Evolutionary conservation across 2,888 invertebrate species (phyloP).

Genomic region (Mythimna pallens): DNA sequence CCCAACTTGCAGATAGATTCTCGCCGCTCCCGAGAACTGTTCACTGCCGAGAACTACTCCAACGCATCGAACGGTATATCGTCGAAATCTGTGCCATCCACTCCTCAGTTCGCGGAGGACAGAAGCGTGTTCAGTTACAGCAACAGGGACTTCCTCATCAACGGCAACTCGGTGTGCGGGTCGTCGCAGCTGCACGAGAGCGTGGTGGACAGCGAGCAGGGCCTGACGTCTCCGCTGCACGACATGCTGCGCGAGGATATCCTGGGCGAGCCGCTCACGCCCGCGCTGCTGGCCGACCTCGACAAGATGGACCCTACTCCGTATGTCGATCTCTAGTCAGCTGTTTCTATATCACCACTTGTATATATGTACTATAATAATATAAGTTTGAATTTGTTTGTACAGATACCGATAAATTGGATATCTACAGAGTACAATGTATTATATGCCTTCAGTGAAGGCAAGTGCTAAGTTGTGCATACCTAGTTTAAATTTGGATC

Average conservation of each 20-base stretch:
- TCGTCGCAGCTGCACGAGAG: slow-evolving; percentile 74
- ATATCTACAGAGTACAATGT: slow-evolving; percentile 86
- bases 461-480: slow-evolving; percentile 77
- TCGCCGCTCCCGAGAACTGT: slow-evolving; percentile 81
- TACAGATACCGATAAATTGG: slow-evolving; percentile 82
- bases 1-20: slow-evolving; percentile 83
- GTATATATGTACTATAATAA: slow-evolving; percentile 76
- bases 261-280: slow-evolving; percentile 79
- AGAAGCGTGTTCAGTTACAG: slow-evolving; percentile 91
- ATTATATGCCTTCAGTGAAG: slow-evolving; percentile 89
- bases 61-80: slow-evolving; percentile 87
- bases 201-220: slow-evolving; percentile 78
- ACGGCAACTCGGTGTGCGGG: slow-evolving; percentile 90
- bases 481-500: slow-evolving; percentile 75
- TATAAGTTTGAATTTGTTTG: slow-evolving; percentile 79
- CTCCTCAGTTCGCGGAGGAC: slow-evolving; percentile 91
- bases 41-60: slow-evolving; percentile 77
- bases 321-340: slow-evolving; percentile 88
- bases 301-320: slow-evolving; percentile 86
- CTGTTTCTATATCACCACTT: slow-evolving; percentile 70
- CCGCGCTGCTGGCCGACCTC: slow-evolving; percentile 85
- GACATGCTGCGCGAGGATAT: slow-evolving; percentile 87
- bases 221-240: slow-evolving; percentile 81
- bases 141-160: slow-evolving; percentile 91
- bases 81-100: slow-evolving; percentile 94